These are phyloP conservation scores for Diploscapter pachys DNA, from an alignment of 1,140 invertebrate species.

Conservation along the genomic window DNA sequence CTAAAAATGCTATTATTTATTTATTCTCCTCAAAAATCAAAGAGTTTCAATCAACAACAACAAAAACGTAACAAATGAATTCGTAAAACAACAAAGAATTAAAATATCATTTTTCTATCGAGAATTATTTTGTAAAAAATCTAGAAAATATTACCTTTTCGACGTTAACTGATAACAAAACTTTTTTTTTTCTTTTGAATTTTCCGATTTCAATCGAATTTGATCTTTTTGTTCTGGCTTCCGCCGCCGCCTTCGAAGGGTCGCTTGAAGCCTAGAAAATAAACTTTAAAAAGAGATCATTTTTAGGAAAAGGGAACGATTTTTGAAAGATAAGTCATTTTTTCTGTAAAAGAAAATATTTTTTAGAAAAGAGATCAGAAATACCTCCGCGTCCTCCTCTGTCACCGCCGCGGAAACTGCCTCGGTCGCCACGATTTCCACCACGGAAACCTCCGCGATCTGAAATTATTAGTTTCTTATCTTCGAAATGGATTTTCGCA, in stretches of 20 bases:
- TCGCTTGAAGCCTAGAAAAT: constrained; percentile 37
- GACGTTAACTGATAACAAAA: not conserved
- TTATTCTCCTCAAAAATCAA: too few relatives aligned
- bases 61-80: too few relatives aligned
- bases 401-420: constrained; percentile 40
- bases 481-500: too few relatives aligned
- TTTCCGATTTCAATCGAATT: constrained; percentile 29
- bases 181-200: not conserved
- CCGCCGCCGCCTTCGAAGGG: constrained; percentile 38
- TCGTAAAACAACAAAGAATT: not conserved
- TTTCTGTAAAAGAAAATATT: not conserved
- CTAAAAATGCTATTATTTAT: too few relatives aligned
- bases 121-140: not conserved
- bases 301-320: constrained; percentile 6
- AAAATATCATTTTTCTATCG: not conserved
- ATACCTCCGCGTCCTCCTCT: constrained; percentile 28
- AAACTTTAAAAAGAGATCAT: constrained; percentile 34
- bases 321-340: constrained; percentile 1
- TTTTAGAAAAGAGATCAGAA: constrained; percentile 4
- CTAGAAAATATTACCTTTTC: too few relatives aligned
- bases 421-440: constrained; percentile 29
- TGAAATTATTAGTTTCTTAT: too few relatives aligned
- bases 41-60: too few relatives aligned
- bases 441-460: constrained; percentile 38
- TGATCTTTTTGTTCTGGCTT: constrained; percentile 39